These are phyloP conservation scores for Clarias fuscus DNA, from an alignment of 2,797 vertebrate genomes.

Conservation along the genomic window DNA sequence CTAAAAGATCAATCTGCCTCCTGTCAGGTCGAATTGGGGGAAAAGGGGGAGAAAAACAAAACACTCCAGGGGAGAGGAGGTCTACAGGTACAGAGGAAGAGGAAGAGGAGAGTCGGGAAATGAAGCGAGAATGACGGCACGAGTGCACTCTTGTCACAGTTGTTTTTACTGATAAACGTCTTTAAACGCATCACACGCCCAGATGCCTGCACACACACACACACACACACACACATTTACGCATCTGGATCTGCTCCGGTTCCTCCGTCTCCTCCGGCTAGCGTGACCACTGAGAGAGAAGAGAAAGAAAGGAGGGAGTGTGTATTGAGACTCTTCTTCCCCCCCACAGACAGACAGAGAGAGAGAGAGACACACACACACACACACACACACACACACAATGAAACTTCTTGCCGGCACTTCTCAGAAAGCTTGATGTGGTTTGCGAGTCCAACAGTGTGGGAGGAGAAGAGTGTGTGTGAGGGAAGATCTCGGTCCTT, in stretches of 20 bases:
- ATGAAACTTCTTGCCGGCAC: slow-evolving; percentile 58
- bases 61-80: neutral
- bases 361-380: no score
- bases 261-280: slow-evolving; percentile 73
- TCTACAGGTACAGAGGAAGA: neutral
- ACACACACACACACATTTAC: slow-evolving; percentile 18
- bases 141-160: slow-evolving; percentile 34
- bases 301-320: slow-evolving; percentile 60
- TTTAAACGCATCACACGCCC: slow-evolving; percentile 45
- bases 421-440: slow-evolving; percentile 48
- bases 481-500: slow-evolving; percentile 3
- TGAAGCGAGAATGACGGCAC: neutral
- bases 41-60: neutral
- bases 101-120: neutral
- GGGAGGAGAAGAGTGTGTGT: slow-evolving; percentile 50
- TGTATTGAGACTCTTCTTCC: neutral
- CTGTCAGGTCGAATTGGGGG: neutral
- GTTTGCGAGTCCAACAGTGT: slow-evolving; percentile 56
- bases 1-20: neutral
- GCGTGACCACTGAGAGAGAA: slow-evolving; percentile 59
- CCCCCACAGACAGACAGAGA: neutral
- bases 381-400: slow-evolving; percentile 42
- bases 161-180: slow-evolving; percentile 46
- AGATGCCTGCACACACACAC: slow-evolving; percentile 61
- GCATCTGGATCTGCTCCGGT: slow-evolving; percentile 68